Evolutionary conservation across 1,140 invertebrate genomes (phyloP).

Genomic region (Drosophila repletoides): DNA sequence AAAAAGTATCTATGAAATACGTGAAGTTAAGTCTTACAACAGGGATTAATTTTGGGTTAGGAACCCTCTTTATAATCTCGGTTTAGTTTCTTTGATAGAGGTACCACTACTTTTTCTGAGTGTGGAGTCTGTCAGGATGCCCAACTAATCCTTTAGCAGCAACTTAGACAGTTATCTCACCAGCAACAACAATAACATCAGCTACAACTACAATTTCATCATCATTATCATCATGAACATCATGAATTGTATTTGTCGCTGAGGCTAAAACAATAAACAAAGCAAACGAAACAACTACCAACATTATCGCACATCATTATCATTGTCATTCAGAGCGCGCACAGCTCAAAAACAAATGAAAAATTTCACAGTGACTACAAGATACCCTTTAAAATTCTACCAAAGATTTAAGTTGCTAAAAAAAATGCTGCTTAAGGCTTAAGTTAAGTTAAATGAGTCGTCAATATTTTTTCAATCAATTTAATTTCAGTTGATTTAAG

Average conservation of each 20-base stretch:
- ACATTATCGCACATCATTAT: constrained; percentile 81
- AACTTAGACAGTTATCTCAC: constrained; percentile 12
- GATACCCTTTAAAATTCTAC: constrained; percentile 2
- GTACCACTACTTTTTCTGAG: too few species aligned
- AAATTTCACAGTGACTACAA: background rate
- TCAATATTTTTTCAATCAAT: too few species aligned
- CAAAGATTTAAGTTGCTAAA: background rate
- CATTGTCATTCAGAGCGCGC: constrained; percentile 71
- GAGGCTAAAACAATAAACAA: constrained; percentile 67
- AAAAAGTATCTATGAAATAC: too few species aligned
- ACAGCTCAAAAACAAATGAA: constrained; percentile 51
- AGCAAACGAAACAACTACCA: constrained; percentile 58
- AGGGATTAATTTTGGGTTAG: too few species aligned
- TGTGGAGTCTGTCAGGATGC: too few species aligned
- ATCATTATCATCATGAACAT: constrained; percentile 49
- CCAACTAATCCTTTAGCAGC: constrained; percentile 20
- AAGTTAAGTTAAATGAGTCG: background rate
- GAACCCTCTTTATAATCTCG: too few species aligned
- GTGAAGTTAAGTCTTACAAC: too few species aligned
- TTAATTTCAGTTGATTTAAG: too few species aligned
- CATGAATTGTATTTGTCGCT: constrained; percentile 34
- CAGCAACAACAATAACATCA: constrained; percentile 16
- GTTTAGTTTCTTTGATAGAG: too few species aligned
- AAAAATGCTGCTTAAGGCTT: background rate
- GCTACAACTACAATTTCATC: constrained; percentile 7